These are phyloP conservation scores for Megaceryle maxima DNA, from an alignment of 2,113 vertebrate species.

Conservation along the genomic window DNA sequence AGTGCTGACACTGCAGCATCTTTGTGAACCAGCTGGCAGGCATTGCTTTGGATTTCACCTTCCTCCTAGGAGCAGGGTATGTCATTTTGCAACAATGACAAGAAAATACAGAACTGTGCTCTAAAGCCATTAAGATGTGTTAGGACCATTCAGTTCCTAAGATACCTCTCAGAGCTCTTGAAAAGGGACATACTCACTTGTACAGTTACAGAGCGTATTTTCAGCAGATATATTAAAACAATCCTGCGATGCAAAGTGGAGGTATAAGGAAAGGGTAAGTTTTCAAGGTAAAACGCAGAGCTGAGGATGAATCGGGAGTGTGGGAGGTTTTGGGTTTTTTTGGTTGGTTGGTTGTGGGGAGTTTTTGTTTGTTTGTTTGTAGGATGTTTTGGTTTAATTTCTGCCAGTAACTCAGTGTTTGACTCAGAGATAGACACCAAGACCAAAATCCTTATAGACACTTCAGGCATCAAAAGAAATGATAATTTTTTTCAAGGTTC, in stretches of 20 bases:
- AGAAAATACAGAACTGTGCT: not conserved
- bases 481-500: not conserved
- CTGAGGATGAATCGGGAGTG: not conserved
- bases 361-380: not conserved
- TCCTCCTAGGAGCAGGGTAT: not conserved
- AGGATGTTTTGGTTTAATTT: not conserved
- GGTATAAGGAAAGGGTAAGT: not conserved
- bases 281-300: not conserved
- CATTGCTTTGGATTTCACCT: conserved; percentile 5
- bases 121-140: not conserved
- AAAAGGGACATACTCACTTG: not conserved
- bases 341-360: not conserved
- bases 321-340: rapidly evolving
- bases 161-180: not conserved
- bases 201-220: not conserved
- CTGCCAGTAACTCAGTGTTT: not conserved
- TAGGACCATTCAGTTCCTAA: not conserved
- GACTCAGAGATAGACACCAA: not conserved
- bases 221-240: not conserved
- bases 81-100: not conserved
- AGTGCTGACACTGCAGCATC: conserved; percentile 25
- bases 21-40: conserved; percentile 46
- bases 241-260: not conserved
- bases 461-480: not conserved
- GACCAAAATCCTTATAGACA: not conserved